phyloP scores from a whole-genome alignment of 1,140 invertebrate genomes.

The Apocrypta bakeri region DNA sequence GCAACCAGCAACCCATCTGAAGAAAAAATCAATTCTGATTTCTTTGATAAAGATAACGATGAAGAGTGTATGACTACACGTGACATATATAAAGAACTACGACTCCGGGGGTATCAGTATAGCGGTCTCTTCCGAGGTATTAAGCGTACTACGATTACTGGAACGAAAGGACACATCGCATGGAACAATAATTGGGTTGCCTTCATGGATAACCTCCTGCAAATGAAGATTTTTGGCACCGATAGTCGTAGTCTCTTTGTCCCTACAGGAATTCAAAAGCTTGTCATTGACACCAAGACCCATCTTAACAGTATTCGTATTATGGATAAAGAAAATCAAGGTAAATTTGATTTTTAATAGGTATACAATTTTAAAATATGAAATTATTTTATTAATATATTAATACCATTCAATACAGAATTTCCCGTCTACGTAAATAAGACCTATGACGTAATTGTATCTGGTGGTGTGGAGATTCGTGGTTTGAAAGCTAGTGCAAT shows the following conservation, averaged over 20 bases:
- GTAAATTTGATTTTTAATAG: constrained; percentile 50
- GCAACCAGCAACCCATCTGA: constrained; percentile 70
- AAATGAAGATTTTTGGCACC: constrained; percentile 86
- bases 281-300: constrained; percentile 85
- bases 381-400: background rate
- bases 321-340: constrained; percentile 64
- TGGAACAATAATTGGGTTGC: constrained; percentile 93
- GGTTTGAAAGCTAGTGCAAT: constrained; percentile 88
- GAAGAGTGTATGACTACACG: constrained; percentile 74
- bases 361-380: background rate
- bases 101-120: constrained; percentile 94
- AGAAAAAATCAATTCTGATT: constrained; percentile 60
- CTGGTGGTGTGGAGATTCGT: constrained; percentile 87
- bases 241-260: constrained; percentile 86
- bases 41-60: constrained; percentile 37
- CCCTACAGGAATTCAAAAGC: constrained; percentile 87
- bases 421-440: constrained; percentile 73
- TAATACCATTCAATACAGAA: constrained; percentile 1
- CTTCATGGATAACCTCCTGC: constrained; percentile 95
- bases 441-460: constrained; percentile 68
- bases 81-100: constrained; percentile 95
- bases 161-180: constrained; percentile 72
- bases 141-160: constrained; percentile 73
- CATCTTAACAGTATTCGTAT: constrained; percentile 75
- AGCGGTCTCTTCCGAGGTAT: constrained; percentile 84